Evolutionary conservation across 1,140 invertebrate species (phyloP), one percentile per base, ranked within the genome.

Genomic region (Conus betulinus): DNA sequence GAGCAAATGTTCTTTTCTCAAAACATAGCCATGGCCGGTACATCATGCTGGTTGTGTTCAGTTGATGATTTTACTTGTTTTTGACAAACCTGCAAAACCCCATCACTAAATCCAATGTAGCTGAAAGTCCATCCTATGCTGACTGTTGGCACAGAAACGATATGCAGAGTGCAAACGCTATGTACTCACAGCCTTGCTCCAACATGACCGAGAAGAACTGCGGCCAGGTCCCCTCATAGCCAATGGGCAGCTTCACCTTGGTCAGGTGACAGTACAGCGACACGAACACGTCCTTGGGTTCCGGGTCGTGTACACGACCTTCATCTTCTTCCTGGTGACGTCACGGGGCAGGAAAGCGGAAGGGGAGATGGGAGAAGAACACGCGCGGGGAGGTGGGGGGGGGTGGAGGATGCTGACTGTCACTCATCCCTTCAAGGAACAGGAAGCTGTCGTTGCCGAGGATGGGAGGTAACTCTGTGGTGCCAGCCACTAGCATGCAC

Each of bases 201-300:
- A 85, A 20, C 84, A 85, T 74, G 67, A 74, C 67, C 1, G 63
- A 20, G 27, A 85, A 74, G 84, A 85, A 85, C 60, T 85, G 84
- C 7, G 63, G 3, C 84, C 84, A 85, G 25, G 84, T 51, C 5
- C 84, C 84, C 27, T 85, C 84, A 85, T 85, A 85, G 51, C 84
- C 63, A 3, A 85, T 17, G 2, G 84, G 84, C 1, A 51, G 67
- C 3, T 51, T n/a, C 13, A 71, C 51, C 4, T 74, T 5, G 1
- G 4, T 7, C 25, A 85, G n/a, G 25, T 85, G 84, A 71, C 67
- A 74, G 85, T 90, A 92, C 87, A 91, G 86, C 10, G 91, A 92
- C 52, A 91, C 91, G 6, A 89, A 89, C 3, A 91, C 90, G 85
- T 92, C 91, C 88, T 93, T 93, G 39, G 91, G 91, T 93, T 92